Evolutionary conservation across 2,113 vertebrate genomes (phyloP), one percentile per base, ranked within the genome.

Genomic region (Melanocharis versteri): DNA sequence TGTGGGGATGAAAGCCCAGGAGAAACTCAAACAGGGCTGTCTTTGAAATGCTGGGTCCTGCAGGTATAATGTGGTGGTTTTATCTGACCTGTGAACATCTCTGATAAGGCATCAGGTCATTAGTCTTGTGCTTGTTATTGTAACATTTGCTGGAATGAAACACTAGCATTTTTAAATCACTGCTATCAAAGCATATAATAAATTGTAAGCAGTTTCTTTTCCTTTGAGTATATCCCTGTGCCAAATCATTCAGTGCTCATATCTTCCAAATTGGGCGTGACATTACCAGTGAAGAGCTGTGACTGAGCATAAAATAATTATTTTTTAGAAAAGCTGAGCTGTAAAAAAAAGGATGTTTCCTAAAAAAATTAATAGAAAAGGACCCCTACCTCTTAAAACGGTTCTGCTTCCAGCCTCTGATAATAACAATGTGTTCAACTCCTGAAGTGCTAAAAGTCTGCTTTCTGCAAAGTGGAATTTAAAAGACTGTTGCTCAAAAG

Each of bases 61-160:
- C 76, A 92, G 76, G 61, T 94, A 64, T 30, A 39, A 35, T 14
- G 37, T 68, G 48, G 26, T 81, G 53, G 47, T 53, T 94, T 75
- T 92, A 92, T 75, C 86, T 87, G 88, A 84, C 72, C 96, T 93
- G 76, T 75, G 90, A 92, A 82, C 68, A 87, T 84, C 88, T 93
- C 86, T 93, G 88, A 89, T 75, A 61, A 95, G 65, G 86, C 88
- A 84, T 72, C 90, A 79, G 88, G 65, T 89, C 76, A 17, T 95
- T 90, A 86, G 44, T 94, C 92, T 90, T 64, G 40, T 64, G 79
- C 72, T 83, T 96, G 91, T 95, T 97, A 27, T 78, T 93, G 65
- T 92, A 87, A 83, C 44, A 40, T 87, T 94, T 75, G 13, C 83
- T 95, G 88, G 89, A 92, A 93, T 94, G 83, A 89, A 95, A 53